These are phyloP conservation scores for Microcaecilia unicolor DNA, from an alignment of 2,797 vertebrate genomes.

Conservation along the genomic window DNA sequence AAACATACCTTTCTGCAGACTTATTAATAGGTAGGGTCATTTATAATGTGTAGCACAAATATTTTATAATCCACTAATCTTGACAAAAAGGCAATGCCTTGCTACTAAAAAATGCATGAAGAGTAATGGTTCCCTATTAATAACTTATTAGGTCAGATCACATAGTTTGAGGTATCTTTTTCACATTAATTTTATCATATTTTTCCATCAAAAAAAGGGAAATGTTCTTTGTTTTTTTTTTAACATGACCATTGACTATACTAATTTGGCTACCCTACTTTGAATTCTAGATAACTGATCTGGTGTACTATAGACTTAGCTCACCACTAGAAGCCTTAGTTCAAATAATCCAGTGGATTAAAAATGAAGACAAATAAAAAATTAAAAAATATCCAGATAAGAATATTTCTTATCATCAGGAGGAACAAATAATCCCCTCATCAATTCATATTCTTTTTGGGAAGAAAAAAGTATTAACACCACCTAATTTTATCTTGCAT, in stretches of 20 bases:
- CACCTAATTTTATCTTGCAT: no score
- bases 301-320: no score
- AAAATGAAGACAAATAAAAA: no score
- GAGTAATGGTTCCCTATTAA: conserved; percentile 93
- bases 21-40: conserved; percentile 76
- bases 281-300: conserved; percentile 1
- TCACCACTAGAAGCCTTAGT: no score
- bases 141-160: conserved; percentile 84
- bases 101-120: conserved; percentile 90
- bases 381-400: no score
- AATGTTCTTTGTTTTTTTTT: conserved; percentile 37
- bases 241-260: conserved; percentile 8
- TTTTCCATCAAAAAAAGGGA: conserved; percentile 42
- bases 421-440: no score
- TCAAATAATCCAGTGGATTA: no score
- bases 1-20: conserved; percentile 66
- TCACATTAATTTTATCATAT: conserved; percentile 66
- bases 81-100: conserved; percentile 87
- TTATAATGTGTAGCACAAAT: conserved; percentile 91
- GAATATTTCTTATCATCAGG: no score
- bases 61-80: conserved; percentile 87
- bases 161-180: conserved; percentile 69
- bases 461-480: no score
- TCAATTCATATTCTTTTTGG: no score
- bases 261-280: conserved; percentile 8